These are phyloP conservation scores for Alosa alosa DNA, from an alignment of 2,113 vertebrate species.

Conservation along the genomic window DNA sequence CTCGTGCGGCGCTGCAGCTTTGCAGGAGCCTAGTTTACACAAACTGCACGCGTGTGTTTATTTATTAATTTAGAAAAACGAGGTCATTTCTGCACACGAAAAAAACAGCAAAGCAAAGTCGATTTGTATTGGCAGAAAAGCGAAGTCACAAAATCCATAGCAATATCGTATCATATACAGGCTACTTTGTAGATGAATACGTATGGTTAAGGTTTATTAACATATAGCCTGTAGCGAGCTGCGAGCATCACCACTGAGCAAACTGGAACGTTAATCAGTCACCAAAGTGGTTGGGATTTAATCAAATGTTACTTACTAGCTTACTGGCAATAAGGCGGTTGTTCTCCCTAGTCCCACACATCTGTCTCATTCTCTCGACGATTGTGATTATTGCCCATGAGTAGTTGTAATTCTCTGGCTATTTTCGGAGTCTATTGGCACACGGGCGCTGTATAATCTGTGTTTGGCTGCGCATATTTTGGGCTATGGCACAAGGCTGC, in stretches of 20 bases:
- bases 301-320: background rate
- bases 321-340: background rate
- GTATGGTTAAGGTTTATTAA: background rate
- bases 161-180: background rate
- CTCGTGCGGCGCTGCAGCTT: background rate
- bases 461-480: background rate
- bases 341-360: background rate
- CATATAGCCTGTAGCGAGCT: background rate
- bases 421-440: background rate
- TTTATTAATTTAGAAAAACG: conserved; percentile 35
- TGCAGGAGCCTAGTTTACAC: background rate
- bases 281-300: background rate
- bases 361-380: background rate
- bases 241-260: background rate
- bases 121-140: background rate
- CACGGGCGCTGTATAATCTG: background rate
- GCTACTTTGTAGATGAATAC: background rate
- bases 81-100: conserved; percentile 29
- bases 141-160: background rate
- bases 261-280: background rate
- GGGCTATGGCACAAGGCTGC: too few species aligned
- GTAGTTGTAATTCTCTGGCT: background rate
- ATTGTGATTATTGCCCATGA: background rate
- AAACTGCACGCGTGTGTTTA: background rate
- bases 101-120: background rate